Evolutionary conservation across 2,797 vertebrate genomes (phyloP).

Genomic region (Hydrocynus forskahlii): DNA sequence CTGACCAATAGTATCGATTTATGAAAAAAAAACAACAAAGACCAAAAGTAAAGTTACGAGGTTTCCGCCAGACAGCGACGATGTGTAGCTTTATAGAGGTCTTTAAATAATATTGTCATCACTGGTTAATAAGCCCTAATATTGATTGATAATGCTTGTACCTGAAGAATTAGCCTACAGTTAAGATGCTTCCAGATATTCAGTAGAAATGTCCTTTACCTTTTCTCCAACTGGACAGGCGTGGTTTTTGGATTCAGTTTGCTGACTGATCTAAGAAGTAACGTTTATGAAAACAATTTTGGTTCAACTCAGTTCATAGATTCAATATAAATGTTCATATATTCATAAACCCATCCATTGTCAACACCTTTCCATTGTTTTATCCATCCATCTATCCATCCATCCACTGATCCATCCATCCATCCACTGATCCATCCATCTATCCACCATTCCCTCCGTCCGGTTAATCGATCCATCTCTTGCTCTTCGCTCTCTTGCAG

Average conservation of each 20-base stretch:
- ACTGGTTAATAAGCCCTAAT: neutral
- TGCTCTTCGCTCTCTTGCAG: conserved; percentile 68
- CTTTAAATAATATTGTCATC: neutral
- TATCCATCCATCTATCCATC: neutral
- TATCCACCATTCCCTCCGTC: neutral
- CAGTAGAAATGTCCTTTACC: neutral
- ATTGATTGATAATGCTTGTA: neutral
- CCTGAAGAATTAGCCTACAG: neutral
- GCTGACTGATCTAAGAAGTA: neutral
- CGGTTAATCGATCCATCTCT: neutral
- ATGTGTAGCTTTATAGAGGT: neutral
- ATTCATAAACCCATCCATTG: neutral
- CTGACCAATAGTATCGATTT: too few relatives aligned
- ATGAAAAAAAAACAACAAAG: too few relatives aligned
- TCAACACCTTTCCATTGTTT: neutral
- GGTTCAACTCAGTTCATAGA: neutral
- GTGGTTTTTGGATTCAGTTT: neutral
- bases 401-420: neutral
- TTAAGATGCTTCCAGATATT: neutral
- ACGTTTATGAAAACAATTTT: neutral
- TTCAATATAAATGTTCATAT: neutral
- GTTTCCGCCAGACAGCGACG: too few relatives aligned
- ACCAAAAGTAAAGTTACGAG: too few relatives aligned
- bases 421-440: neutral
- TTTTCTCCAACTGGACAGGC: neutral